A percentile compares a stretch with the other conserved stretches of the same genome.
These are phyloP conservation scores for Coleophora deauratella DNA, from an alignment of 2,888 invertebrate genomes.

Conservation along the genomic window DNA sequence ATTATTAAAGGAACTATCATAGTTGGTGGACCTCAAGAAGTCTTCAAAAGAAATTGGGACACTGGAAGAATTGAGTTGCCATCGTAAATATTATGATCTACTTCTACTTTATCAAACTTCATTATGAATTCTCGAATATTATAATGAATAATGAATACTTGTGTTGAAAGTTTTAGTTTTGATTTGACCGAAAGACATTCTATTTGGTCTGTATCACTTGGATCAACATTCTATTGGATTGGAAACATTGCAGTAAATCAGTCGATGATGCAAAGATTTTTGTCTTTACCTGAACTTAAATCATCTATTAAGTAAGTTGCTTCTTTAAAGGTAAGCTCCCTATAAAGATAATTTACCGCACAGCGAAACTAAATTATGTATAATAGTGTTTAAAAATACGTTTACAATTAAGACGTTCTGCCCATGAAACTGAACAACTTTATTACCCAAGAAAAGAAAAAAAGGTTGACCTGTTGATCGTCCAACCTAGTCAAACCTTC, in stretches of 20 bases:
- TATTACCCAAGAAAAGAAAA: no score
- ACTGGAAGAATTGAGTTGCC: constrained; percentile 77
- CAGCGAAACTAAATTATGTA: no score
- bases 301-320: constrained; percentile 67
- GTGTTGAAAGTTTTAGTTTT: constrained; percentile 69
- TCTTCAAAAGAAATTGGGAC: constrained; percentile 70
- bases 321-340: neutral
- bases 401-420: no score
- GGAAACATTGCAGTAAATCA: constrained; percentile 84
- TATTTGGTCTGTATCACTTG: constrained; percentile 80
- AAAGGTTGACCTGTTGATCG: no score
- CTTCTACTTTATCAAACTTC: no score
- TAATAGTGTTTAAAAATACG: no score
- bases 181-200: constrained; percentile 83
- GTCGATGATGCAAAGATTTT: constrained; percentile 85
- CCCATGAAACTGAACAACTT: no score
- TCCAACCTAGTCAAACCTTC: no score
- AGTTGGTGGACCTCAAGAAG: constrained; percentile 77
- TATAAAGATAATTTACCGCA: no score
- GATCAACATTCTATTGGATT: constrained; percentile 82
- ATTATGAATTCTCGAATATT: no score
- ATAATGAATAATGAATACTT: neutral
- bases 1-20: constrained; percentile 77
- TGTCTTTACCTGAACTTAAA: constrained; percentile 78
- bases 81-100: constrained; percentile 65